Base-by-base conservation (phyloP, 2,113 vertebrate species). In the Perca flavescens region DNA sequence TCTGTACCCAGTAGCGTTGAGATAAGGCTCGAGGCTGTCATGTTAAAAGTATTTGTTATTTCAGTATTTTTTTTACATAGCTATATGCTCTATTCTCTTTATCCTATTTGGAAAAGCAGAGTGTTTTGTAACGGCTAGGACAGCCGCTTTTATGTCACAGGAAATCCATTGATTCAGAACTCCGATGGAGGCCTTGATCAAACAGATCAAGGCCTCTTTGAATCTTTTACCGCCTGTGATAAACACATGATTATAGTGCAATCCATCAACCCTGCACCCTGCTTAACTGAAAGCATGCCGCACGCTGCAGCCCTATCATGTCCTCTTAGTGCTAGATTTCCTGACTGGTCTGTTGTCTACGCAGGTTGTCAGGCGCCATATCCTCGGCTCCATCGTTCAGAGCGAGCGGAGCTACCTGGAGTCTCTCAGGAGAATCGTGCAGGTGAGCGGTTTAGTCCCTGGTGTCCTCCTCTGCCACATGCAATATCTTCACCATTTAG, bases 351-450 rank as follows among this genome's bases (percentile, higher is more conserved):
- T 79, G 74, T 65, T 91, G 79, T 91, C 67, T 80, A 9, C 34
- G 25, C 92, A 99, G 98, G 96, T 99, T 80, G 96, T 98, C 31
- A 95, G 98, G 34, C 95, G 97, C 16, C 97, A 99, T 90, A 97
- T 99, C 92, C 95, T 99, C 53, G 93, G 96, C 82, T 99, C 97
- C 90, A 97, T 99, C 3, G 96, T 99, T 72, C 98, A 99, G 94
- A 98, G 98, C 0, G 97, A 99, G 88, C 91, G 95, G 28, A 97
- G 96, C 92, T 98, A 99, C 15, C 95, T 98, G 88, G 97, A 97
- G 46, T 97, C 97, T 50, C 89, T 99, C 62, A 94, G 96, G 90
- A 94, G 97, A 52, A 97, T 99, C 86, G 80, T 97, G 86, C 97
- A 98, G 96, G 97, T 99, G 86, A 68, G 92, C 78, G 75, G 80